Conservation (phyloP, 2,888 invertebrate genomes). For the Brachyptera risi region DNA sequence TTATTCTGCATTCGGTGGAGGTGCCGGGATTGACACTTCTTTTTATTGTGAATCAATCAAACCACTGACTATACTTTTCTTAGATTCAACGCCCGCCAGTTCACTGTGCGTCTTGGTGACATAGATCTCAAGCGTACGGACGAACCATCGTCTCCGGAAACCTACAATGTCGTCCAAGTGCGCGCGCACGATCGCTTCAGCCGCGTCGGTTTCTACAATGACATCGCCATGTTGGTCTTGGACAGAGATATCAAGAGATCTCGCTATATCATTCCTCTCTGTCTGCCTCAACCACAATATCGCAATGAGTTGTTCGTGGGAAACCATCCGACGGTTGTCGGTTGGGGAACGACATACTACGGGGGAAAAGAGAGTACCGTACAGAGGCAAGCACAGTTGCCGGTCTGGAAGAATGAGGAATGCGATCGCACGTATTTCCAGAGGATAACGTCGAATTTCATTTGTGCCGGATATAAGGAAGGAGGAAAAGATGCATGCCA, state of each 20-base stretch:
- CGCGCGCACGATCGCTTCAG: conserved; percentile 82
- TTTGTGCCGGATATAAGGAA: conserved; percentile 84
- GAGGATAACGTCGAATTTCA: conserved; percentile 83
- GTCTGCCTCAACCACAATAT: conserved; percentile 63
- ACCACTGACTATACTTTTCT: not conserved
- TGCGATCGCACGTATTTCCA: conserved; percentile 89
- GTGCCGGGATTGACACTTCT: too few species aligned
- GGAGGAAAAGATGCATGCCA: conserved; percentile 94
- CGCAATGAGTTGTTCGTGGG: conserved; percentile 64
- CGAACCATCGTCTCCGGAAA: conserved; percentile 79
- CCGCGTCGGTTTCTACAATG: conserved; percentile 90
- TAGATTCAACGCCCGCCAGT: conserved; percentile 84
- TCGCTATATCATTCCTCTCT: conserved; percentile 83
- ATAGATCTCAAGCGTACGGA: conserved; percentile 80
- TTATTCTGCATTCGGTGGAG: too few species aligned
- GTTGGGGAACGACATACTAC: conserved; percentile 89
- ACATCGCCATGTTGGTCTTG: conserved; percentile 80
- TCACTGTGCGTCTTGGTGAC: conserved; percentile 84
- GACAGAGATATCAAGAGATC: conserved; percentile 70
- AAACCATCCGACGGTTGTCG: conserved; percentile 79
- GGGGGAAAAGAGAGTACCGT: conserved; percentile 83
- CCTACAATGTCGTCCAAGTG: conserved; percentile 71
- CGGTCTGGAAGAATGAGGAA: conserved; percentile 86
- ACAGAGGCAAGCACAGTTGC: conserved; percentile 78
- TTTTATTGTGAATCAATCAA: too few species aligned